These are phyloP conservation scores for Spinibarbus caldwelli DNA, from an alignment of 2,797 vertebrate genomes.

Conservation along the genomic window DNA sequence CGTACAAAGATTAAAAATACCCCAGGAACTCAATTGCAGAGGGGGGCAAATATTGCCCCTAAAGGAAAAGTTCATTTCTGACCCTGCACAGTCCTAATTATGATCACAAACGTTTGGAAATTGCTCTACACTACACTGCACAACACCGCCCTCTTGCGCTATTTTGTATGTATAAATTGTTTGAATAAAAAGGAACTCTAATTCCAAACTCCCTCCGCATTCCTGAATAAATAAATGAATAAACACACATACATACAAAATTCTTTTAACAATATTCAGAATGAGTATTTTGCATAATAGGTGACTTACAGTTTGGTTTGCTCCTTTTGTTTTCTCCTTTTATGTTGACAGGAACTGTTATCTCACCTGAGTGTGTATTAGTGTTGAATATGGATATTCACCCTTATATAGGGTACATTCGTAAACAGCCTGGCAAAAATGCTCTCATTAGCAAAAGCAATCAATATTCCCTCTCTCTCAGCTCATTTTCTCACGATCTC, in stretches of 20 bases:
- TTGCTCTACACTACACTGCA: not conserved
- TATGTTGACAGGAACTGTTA: not conserved
- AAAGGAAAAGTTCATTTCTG: not conserved
- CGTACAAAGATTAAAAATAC: not conserved
- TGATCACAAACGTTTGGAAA: too few relatives aligned
- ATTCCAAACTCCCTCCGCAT: not conserved
- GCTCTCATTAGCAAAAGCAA: slow-evolving; percentile 1
- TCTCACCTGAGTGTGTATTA: not conserved
- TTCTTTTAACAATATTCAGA: not conserved
- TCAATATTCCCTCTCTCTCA: not conserved
- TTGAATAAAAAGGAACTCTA: not conserved
- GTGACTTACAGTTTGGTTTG: too few relatives aligned
- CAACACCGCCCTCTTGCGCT: not conserved
- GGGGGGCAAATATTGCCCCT: too few relatives aligned
- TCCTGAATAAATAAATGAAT: not conserved
- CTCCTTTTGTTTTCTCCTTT: not conserved
- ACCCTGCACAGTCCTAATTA: too few relatives aligned
- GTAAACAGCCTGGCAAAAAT: not conserved
- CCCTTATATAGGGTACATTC: not conserved
- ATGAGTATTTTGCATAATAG: not conserved
- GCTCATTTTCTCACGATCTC: slow-evolving; percentile 17
- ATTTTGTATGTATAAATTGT: not conserved
- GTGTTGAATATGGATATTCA: not conserved
- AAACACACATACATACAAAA: not conserved
- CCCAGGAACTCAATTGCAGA: not conserved